These are phyloP conservation scores for Haliaeetus leucogaster DNA, from an alignment of 2,113 vertebrate species.

Conservation along the genomic window DNA sequence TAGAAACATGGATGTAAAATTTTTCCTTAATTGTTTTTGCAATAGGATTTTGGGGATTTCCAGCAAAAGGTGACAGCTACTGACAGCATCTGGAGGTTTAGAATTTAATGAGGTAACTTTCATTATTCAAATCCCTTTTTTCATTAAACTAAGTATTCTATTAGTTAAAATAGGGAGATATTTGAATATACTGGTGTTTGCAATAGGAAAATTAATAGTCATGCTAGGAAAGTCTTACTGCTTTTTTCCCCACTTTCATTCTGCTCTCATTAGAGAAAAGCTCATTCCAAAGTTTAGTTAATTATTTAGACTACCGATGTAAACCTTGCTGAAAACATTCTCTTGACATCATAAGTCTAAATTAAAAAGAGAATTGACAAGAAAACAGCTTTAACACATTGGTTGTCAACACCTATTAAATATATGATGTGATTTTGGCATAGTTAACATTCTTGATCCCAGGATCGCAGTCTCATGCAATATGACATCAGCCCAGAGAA, in stretches of 20 bases:
- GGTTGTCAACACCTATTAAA: background rate
- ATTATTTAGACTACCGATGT: background rate
- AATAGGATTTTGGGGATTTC: background rate
- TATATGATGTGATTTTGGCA: background rate
- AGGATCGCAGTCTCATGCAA: background rate
- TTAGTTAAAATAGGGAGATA: conserved; percentile 42
- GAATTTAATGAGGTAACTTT: conserved; percentile 58
- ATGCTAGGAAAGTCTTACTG: background rate
- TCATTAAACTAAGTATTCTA: conserved; percentile 70
- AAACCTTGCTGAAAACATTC: background rate
- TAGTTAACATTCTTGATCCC: background rate
- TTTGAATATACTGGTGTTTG: background rate
- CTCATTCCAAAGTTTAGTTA: background rate
- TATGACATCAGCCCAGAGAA: background rate
- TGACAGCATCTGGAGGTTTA: background rate
- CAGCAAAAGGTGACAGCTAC: background rate
- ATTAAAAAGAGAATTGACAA: background rate
- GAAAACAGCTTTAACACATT: background rate
- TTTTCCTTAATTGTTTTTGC: background rate
- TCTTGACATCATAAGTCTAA: background rate
- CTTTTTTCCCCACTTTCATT: background rate
- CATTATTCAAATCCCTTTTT: conserved; percentile 58
- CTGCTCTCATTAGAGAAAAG: background rate
- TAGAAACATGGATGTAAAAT: background rate
- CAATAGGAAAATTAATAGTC: background rate